phyloP scores from a whole-genome alignment of 2,888 invertebrate species.

The Pharmacophagus antenor region DNA sequence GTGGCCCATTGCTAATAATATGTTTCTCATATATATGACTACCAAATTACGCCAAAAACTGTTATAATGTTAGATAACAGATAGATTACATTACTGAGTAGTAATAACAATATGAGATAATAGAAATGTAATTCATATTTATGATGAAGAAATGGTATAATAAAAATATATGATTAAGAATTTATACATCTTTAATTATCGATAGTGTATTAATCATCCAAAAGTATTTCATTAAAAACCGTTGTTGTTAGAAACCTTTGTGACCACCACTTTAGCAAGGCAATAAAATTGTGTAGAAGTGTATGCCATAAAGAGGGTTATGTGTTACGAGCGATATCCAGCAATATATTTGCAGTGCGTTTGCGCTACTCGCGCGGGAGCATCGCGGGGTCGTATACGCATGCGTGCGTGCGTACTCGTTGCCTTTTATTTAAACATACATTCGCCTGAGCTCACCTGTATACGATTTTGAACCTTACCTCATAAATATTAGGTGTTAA shows the following conservation, averaged over 20 bases:
- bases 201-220: background rate
- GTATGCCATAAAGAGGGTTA: slow-evolving; percentile 48
- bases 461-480: background rate
- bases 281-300: slow-evolving; percentile 49
- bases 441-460: background rate
- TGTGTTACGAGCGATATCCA: slow-evolving; percentile 48
- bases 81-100: no score
- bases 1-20: no score
- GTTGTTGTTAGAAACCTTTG: slow-evolving; percentile 30
- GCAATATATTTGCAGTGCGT: slow-evolving; percentile 42
- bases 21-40: no score
- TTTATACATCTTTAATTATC: no score
- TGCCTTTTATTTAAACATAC: slow-evolving; percentile 21
- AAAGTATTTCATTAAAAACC: background rate
- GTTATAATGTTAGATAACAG: no score
- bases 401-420: slow-evolving; percentile 19
- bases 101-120: no score
- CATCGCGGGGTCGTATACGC: slow-evolving; percentile 10
- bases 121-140: no score
- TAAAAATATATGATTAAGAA: no score
- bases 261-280: slow-evolving; percentile 36
- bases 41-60: no score
- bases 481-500: background rate
- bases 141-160: no score
- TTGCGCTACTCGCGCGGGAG: slow-evolving; percentile 33